Base-by-base conservation (phyloP, 92 coral and sea anemone species). In the Hydrozoanthus gracilis region DNA sequence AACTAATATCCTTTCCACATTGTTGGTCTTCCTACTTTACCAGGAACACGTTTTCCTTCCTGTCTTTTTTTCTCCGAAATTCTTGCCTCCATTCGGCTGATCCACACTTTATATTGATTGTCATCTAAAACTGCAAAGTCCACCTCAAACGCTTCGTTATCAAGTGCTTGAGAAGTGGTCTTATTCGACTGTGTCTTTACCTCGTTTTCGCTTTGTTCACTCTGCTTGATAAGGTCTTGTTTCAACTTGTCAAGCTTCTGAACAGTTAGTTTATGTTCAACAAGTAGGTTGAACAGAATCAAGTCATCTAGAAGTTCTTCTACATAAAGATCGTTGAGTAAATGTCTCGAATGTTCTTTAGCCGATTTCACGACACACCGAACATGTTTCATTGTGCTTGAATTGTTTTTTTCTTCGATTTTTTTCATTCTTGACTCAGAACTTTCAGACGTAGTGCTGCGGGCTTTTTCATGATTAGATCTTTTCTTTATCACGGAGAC, bases 221-320 rank as follows among this genome's bases (percentile, higher is more conserved):
- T 78, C 47, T 78, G 64, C 4, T 44, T 7, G 44, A 78, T 48
- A 7, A 78, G 56, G 44, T 69, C 47, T 78, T 78, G 70, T 44
- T 78, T 78, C 1, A 51, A 5, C 7, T 78, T 78, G 58, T 60
- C 83, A 8, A 78, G 83, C 47, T 78, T 78, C 20, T 78, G 27
- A 78, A 78, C 71, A 58, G 83, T 78, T 58, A 78, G 60, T 39
- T 78, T 78, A 60, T 78, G 83, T 44, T 78, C 83, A 4, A 78
- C 39, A 55, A 78, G 83, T 71, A 78, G 16, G 71, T 78, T 60
- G 54, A 78, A 78, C 18, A 78, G 71, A 60, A 78, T 15, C 14
- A 78, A 16, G 44, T 78, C 83, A 48, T 78, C 83, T 3, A 78
- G 35, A 78, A 78, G 83, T 56, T 78, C 83, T 45, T 78, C 83